Evolutionary conservation across 2,888 invertebrate species (phyloP).

Genomic region (Seira sanloemensis): DNA sequence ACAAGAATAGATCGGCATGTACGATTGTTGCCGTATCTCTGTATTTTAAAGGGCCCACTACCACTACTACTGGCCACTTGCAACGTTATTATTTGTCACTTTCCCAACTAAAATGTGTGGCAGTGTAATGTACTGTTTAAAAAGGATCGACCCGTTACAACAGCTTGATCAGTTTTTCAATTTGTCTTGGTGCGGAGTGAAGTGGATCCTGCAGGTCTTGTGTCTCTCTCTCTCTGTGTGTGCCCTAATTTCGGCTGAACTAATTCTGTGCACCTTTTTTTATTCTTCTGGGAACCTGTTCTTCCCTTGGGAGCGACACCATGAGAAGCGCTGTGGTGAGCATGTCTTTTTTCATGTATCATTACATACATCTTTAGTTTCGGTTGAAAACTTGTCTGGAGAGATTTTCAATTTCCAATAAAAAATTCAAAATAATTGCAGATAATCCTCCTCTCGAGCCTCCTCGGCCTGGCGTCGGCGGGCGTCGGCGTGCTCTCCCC

Average conservation of each 20-base stretch:
- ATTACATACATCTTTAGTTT: not conserved
- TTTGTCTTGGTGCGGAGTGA: not conserved
- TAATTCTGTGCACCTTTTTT: not conserved
- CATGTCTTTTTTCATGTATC: too few species aligned
- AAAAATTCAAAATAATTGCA: not conserved
- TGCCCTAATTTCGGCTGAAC: not conserved
- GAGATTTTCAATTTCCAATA: too few species aligned
- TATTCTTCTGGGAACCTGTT: not conserved
- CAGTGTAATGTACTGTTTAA: too few species aligned
- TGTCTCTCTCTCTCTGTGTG: too few species aligned
- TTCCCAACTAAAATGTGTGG: not conserved
- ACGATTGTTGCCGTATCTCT: too few species aligned
- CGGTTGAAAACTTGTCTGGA: too few species aligned
- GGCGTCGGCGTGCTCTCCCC: slow-evolving; percentile 51
- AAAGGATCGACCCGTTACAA: not conserved
- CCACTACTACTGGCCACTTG: not conserved
- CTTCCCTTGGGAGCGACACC: not conserved
- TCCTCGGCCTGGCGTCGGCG: slow-evolving; percentile 24
- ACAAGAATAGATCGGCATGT: too few species aligned
- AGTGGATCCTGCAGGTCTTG: not conserved
- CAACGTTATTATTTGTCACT: not conserved
- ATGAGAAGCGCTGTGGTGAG: slow-evolving; percentile 11
- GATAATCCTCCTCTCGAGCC: slow-evolving; percentile 5
- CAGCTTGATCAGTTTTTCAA: not conserved
- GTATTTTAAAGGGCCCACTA: too few species aligned